These are phyloP conservation scores for Trachymyrmex cornetzi DNA, from an alignment of 1,140 invertebrate genomes.

Conservation along the genomic window DNA sequence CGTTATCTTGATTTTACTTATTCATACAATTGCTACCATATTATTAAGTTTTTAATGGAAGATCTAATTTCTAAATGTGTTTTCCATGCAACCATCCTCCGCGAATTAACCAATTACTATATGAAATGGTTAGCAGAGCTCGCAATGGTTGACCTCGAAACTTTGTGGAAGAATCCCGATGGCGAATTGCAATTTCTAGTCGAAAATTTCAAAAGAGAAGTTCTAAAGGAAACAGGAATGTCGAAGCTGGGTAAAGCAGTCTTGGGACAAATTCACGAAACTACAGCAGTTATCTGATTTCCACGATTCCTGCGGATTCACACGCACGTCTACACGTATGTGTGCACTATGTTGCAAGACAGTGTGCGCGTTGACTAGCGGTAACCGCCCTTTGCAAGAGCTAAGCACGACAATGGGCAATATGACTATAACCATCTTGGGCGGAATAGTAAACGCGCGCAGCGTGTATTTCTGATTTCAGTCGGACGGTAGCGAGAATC, in stretches of 20 bases:
- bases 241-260: constrained; percentile 42
- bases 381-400: constrained; percentile 70
- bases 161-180: not conserved
- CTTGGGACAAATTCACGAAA: constrained; percentile 60
- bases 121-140: not conserved
- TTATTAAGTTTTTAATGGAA: not conserved
- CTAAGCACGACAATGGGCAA: constrained; percentile 55
- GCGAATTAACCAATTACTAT: constrained; percentile 27
- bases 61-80: constrained; percentile 11
- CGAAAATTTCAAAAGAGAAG: not conserved
- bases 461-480: constrained; percentile 59
- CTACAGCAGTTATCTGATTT: constrained; percentile 68
- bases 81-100: not conserved
- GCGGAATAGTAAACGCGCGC: constrained; percentile 46
- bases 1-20: not conserved
- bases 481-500: constrained; percentile 10
- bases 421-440: constrained; percentile 60
- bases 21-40: not conserved
- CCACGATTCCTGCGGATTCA: constrained; percentile 54
- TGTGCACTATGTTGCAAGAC: constrained; percentile 6
- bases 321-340: not conserved
- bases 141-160: not conserved
- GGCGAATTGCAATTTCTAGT: not conserved
- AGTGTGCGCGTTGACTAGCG: constrained; percentile 28
- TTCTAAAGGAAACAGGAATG: constrained; percentile 1